Conservation (phyloP, 2,888 invertebrate genomes). For the Aporophyla lueneburgensis region DNA sequence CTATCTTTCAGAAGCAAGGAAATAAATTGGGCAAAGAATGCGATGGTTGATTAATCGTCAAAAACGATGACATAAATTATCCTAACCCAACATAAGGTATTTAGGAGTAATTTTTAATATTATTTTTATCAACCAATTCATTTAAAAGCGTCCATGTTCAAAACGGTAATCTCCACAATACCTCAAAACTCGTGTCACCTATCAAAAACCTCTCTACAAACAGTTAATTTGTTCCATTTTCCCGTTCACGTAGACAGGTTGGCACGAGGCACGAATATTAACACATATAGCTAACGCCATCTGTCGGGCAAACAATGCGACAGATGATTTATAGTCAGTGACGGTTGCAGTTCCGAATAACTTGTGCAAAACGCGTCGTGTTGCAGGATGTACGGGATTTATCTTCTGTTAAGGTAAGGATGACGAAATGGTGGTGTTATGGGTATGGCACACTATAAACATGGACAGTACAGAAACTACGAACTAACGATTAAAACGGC, state of each 20-base stretch:
- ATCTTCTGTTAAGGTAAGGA: slow-evolving; percentile 34
- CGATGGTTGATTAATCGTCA: too few relatives aligned
- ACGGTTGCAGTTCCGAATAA: slow-evolving; percentile 57
- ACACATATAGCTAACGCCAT: slow-evolving; percentile 61
- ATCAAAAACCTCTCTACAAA: slow-evolving; percentile 12
- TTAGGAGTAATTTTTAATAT: too few relatives aligned
- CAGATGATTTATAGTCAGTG: slow-evolving; percentile 67
- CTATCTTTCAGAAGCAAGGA: too few relatives aligned
- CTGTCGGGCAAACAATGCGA: slow-evolving; percentile 68
- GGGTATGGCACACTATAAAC: neutral
- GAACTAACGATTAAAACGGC: too few relatives aligned
- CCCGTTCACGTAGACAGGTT: slow-evolving; percentile 65
- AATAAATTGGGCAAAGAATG: too few relatives aligned
- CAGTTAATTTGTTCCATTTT: slow-evolving; percentile 52
- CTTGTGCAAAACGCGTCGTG: slow-evolving; percentile 44
- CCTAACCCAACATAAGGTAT: too few relatives aligned
- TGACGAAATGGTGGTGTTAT: slow-evolving; percentile 5
- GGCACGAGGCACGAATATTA: slow-evolving; percentile 70
- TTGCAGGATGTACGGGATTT: slow-evolving; percentile 40
- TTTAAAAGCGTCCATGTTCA: neutral
- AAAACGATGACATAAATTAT: too few relatives aligned
- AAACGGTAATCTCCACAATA: neutral
- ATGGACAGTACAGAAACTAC: too few relatives aligned
- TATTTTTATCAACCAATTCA: too few relatives aligned
- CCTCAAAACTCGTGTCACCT: neutral